A percentile compares a stretch with the other conserved stretches of the same genome.
Conservation (phyloP, 2,113 vertebrate genomes). For the Mesocricetus auratus region DNA sequence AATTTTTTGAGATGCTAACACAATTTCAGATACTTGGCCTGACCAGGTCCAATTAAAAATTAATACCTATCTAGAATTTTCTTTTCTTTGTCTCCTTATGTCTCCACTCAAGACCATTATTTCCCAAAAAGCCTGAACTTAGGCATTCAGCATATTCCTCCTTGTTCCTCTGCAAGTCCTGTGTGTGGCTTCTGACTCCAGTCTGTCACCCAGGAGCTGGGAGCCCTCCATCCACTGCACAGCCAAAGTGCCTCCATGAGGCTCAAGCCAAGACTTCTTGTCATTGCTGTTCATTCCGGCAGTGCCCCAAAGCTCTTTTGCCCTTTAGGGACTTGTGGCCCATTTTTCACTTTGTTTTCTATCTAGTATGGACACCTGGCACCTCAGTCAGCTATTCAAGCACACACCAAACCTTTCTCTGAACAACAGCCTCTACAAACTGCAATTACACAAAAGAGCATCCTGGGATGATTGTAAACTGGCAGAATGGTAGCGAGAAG, state of each 20-base stretch:
- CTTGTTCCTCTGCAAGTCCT: neutral
- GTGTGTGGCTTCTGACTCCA: neutral
- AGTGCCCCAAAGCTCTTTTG: neutral
- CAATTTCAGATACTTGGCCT: slow-evolving; percentile 47
- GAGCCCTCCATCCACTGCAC: neutral
- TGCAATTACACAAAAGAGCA: no score
- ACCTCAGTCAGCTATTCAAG: neutral
- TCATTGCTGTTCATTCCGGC: neutral
- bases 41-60: neutral
- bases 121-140: neutral
- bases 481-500: neutral
- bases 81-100: slow-evolving; percentile 14
- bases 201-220: neutral
- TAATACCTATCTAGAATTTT: slow-evolving; percentile 27
- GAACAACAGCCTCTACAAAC: neutral
- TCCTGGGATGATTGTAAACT: neutral
- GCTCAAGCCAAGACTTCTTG: neutral
- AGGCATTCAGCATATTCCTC: neutral
- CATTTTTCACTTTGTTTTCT: neutral
- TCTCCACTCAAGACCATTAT: neutral
- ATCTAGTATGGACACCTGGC: neutral
- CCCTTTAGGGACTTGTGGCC: neutral
- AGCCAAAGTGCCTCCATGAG: neutral
- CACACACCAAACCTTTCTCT: neutral
- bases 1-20: slow-evolving; percentile 13